phyloP scores from a whole-genome alignment of 2,888 invertebrate genomes.

The Psylliodes chrysocephalus region DNA sequence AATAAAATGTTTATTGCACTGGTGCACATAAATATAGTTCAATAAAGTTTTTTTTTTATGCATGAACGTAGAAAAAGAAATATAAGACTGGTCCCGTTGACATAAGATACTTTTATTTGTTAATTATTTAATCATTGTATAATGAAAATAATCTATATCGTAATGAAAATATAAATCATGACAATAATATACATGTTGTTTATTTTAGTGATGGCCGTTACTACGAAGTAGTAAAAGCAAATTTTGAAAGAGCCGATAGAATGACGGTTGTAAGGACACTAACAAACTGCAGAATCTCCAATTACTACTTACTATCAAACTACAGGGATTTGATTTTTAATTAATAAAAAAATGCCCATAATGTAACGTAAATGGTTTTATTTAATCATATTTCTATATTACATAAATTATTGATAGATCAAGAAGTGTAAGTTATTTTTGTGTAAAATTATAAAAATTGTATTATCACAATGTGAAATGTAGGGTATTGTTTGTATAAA shows the following conservation, averaged over 20 bases:
- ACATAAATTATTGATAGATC: constrained; percentile 25
- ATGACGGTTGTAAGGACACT: constrained; percentile 96
- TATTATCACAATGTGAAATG: not conserved
- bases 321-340: constrained; percentile 97
- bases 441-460: not conserved
- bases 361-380: constrained; percentile 36
- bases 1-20: too few relatives aligned
- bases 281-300: constrained; percentile 94
- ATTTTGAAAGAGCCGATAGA: constrained; percentile 98
- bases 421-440: not conserved
- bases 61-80: too few relatives aligned
- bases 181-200: too few relatives aligned
- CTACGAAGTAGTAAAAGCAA: constrained; percentile 98
- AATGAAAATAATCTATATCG: too few relatives aligned
- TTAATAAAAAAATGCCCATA: constrained; percentile 22
- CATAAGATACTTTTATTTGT: too few relatives aligned
- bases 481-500: too few relatives aligned
- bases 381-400: constrained; percentile 38
- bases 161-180: too few relatives aligned
- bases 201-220: constrained; percentile 96
- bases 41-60: too few relatives aligned
- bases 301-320: constrained; percentile 90
- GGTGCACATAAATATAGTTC: too few relatives aligned
- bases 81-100: too few relatives aligned
- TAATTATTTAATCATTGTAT: too few relatives aligned